phyloP scores from a whole-genome alignment of 2,797 vertebrate species.

The Betta splendens region DNA sequence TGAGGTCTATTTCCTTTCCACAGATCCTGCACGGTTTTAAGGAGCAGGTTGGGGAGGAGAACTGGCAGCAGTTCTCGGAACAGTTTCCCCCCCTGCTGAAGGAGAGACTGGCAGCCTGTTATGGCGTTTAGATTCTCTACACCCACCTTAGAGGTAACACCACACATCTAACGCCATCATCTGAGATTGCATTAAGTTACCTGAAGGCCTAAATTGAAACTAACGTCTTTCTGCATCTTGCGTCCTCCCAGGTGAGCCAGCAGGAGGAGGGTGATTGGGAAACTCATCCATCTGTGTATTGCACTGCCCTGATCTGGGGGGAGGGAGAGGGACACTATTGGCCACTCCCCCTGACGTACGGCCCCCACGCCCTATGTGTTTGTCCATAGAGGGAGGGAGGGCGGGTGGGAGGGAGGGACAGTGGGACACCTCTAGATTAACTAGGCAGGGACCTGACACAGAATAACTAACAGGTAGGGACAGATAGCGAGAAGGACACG shows the following conservation, averaged over 20 bases:
- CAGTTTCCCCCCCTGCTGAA: conserved; percentile 95
- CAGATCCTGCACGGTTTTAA: conserved; percentile 95
- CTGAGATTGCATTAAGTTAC: not conserved
- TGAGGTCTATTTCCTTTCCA: not conserved
- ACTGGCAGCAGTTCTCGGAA: conserved; percentile 96
- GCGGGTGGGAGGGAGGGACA: conserved; percentile 81
- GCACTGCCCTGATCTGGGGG: conserved; percentile 91
- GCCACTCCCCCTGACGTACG: conserved; percentile 85
- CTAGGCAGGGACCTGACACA: conserved; percentile 83
- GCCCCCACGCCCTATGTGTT: conserved; percentile 87
- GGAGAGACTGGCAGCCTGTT: conserved; percentile 93
- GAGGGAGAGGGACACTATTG: conserved; percentile 85
- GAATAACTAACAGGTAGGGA: conserved; percentile 78
- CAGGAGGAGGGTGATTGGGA: conserved; percentile 87
- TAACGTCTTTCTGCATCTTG: conserved; percentile 6
- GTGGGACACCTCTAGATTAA: conserved; percentile 85
- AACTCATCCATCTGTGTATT: conserved; percentile 91
- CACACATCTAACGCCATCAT: not conserved
- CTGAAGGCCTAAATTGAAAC: not conserved
- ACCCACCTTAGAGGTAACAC: conserved; percentile 75
- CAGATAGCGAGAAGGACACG: conserved; percentile 63
- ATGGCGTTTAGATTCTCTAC: conserved; percentile 87
- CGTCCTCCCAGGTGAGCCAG: conserved; percentile 82
- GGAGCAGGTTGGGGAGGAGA: conserved; percentile 94
- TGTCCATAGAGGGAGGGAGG: conserved; percentile 84